Base-by-base conservation (phyloP, 2,888 invertebrate species). In the Lathronympha strigana region DNA sequence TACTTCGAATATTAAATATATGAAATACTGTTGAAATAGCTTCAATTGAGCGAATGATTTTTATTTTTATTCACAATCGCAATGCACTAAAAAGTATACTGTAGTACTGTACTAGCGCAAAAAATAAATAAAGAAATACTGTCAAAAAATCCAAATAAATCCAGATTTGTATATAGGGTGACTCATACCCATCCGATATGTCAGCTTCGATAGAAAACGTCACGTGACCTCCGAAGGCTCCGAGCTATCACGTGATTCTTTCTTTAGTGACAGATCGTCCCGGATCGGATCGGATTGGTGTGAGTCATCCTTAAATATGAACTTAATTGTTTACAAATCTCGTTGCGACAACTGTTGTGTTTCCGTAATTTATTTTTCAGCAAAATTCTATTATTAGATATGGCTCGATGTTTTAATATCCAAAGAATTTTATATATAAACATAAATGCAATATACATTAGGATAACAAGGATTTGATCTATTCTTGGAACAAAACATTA, bases 21-120 rank as follows among this genome's bases (percentile, higher is more conserved):
- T 66, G 73, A 69, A 76, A 78, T 78, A 78, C 75, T 78, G 78
- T 73, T 72, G 73, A 70, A 71, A 68, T 68, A 57, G 63, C 67
- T 68, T 57, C 15, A 49, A 63, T 69, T 72, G 71, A 73, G 70
- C 71, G 68, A 76, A 70, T 63, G 40, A 69, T 72, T 68, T 15
- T 21, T 28, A 73, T 76, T 76, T 79, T 76, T 75, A 1, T 68
- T 72, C 62, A 57, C 68, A 64, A 66, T 61, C 67, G 64, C 58
- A 68, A 68, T 63, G 50, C 60, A 68, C 66, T 23, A 57, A 15
- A 67, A 47, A 13, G 11, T 36, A 13, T 1, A 11, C 11, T 13
- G n/a, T n/a, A n/a, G n/a, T n/a, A n/a, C n/a, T n/a, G 6, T 33
- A 11, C 11, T 17, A 15, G 6, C 17, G n/a, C 36, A 3, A 3